phyloP scores from a whole-genome alignment of 2,888 invertebrate species.

The Taphrorychus bicolor region DNA sequence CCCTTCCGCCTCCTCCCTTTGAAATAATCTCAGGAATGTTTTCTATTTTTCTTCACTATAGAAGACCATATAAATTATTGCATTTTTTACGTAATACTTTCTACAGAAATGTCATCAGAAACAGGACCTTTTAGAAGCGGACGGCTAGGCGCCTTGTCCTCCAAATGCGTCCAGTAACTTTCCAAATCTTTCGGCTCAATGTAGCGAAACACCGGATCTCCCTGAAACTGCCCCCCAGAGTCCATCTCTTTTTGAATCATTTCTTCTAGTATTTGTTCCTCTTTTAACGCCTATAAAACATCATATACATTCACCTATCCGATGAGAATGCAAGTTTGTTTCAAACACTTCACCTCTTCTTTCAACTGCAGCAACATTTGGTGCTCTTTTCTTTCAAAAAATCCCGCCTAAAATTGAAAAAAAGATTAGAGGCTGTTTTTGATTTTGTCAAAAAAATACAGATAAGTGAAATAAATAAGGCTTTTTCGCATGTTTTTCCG shows the following conservation, averaged over 20 bases:
- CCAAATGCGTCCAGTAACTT: conserved; percentile 1
- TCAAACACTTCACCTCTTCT: conserved; percentile 20
- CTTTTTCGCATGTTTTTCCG: neutral
- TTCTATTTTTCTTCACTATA: neutral
- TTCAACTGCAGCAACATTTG: conserved; percentile 15
- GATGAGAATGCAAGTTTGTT: neutral
- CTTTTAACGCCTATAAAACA: conserved; percentile 26
- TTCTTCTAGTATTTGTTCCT: conserved; percentile 27
- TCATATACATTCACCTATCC: neutral
- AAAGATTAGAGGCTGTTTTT: neutral
- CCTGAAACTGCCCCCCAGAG: neutral
- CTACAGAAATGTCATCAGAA: too few relatives aligned
- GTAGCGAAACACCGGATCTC: conserved; percentile 15
- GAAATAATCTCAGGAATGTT: too few relatives aligned
- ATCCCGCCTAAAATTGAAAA: conserved; percentile 34
- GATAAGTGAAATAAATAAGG: neutral
- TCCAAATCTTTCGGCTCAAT: conserved; percentile 12
- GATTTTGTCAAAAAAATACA: neutral
- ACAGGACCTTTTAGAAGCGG: neutral
- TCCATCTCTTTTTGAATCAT: conserved; percentile 30
- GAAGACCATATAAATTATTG: neutral
- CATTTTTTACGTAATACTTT: neutral
- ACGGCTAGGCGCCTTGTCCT: neutral
- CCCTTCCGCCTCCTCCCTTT: too few relatives aligned
- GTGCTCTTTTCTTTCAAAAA: conserved; percentile 33